These are phyloP conservation scores for Strigamia crassipes DNA, from an alignment of 2,888 invertebrate species.

Conservation along the genomic window DNA sequence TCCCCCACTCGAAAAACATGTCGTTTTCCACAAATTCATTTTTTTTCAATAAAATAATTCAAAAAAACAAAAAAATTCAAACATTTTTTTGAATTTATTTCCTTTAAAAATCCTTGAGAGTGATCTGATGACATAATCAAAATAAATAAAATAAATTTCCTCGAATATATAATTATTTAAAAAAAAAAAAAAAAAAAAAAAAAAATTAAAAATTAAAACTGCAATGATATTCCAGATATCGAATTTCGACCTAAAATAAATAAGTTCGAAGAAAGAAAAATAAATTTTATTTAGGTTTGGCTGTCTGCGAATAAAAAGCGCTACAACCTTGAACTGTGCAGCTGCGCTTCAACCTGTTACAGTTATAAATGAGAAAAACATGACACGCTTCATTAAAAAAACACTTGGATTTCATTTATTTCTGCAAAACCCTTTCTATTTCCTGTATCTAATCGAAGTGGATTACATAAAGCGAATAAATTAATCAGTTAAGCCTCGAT, in stretches of 20 bases:
- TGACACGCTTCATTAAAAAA: background rate
- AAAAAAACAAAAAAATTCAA: too few relatives aligned
- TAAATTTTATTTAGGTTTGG: background rate
- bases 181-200: too few relatives aligned
- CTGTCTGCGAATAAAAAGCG: background rate
- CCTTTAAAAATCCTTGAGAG: background rate
- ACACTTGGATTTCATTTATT: background rate
- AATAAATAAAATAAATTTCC: background rate
- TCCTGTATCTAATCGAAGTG: background rate
- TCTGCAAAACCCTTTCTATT: background rate
- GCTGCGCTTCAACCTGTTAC: slow-evolving; percentile 23
- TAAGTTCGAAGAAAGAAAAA: background rate
- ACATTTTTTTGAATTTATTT: background rate
- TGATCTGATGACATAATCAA: background rate
- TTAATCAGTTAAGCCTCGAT: too few relatives aligned
- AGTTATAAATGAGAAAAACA: background rate
- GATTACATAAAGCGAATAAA: background rate
- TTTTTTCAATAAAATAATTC: too few relatives aligned
- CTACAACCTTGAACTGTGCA: slow-evolving; percentile 15
- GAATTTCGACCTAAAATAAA: background rate
- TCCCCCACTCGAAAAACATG: too few relatives aligned
- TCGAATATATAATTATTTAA: background rate
- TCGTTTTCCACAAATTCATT: too few relatives aligned
- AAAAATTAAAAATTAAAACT: background rate
- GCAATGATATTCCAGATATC: background rate